Percentiles rank a stretch among this genome's conserved stretches.
phyloP scores from a whole-genome alignment of 2,797 vertebrate genomes.

The Eidolon dupreanum region DNA sequence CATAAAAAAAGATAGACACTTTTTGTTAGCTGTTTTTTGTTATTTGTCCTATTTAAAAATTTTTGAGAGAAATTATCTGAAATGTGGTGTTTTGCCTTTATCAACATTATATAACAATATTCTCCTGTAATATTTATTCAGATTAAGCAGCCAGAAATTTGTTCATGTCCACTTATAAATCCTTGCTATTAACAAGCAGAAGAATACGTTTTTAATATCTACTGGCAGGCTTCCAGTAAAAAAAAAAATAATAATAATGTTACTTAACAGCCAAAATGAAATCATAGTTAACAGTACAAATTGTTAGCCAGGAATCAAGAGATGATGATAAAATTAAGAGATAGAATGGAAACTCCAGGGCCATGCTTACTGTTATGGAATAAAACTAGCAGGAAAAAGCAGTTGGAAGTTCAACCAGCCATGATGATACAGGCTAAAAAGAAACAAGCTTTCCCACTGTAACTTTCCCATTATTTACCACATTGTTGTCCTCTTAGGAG shows the following conservation, averaged over 20 bases:
- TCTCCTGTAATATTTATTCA: not conserved
- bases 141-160: not conserved
- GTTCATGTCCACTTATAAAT: not conserved
- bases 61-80: not conserved
- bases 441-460: not conserved
- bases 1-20: not conserved
- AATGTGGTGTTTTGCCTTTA: not conserved
- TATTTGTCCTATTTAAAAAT: not conserved
- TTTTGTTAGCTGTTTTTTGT: not conserved
- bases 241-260: not conserved
- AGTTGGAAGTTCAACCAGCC: not conserved
- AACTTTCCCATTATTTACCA: not conserved
- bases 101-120: not conserved
- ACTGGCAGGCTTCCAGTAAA: not conserved
- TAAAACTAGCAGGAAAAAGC: slow-evolving; percentile 3
- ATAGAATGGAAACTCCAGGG: not conserved
- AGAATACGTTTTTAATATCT: not conserved
- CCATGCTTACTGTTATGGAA: not conserved
- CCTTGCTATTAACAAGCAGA: not conserved
- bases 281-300: not conserved
- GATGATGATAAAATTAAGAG: not conserved
- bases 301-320: not conserved
- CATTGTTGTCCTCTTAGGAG: not conserved
- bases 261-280: not conserved
- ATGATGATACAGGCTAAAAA: not conserved